phyloP scores from a whole-genome alignment of 2,888 invertebrate genomes.

The Hedychridium roseum region DNA sequence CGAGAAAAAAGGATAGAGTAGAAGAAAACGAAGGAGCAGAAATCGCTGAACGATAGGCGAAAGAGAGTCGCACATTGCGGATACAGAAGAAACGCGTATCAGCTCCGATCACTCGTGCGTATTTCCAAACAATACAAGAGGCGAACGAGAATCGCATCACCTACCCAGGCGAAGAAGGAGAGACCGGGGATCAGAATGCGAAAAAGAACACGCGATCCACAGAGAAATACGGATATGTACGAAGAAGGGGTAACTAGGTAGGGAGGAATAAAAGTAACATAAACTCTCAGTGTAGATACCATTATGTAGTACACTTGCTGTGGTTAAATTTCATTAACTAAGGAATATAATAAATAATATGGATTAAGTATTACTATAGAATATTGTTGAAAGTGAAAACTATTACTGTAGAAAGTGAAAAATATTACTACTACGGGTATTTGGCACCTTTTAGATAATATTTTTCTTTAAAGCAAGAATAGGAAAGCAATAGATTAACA shows the following conservation, averaged over 20 bases:
- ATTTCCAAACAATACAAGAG: conserved; percentile 61
- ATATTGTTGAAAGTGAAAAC: too few species aligned
- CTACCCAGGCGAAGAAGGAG: conserved; percentile 8
- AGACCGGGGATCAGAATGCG: conserved; percentile 6
- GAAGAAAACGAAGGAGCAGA: conserved; percentile 40
- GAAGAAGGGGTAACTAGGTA: conserved; percentile 2
- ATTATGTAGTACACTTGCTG: too few species aligned
- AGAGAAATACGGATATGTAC: conserved; percentile 4
- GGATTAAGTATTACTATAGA: too few species aligned
- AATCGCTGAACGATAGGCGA: conserved; percentile 26
- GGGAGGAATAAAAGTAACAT: conserved; percentile 2
- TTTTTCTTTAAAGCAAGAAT: too few species aligned
- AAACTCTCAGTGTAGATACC: too few species aligned
- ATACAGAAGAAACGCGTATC: conserved; percentile 27
- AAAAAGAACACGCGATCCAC: not conserved
- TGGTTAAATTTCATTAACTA: too few species aligned
- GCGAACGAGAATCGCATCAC: conserved; percentile 40
- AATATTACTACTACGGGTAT: too few species aligned
- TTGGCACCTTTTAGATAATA: too few species aligned
- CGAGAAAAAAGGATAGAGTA: conserved; percentile 14
- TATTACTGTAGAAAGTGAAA: too few species aligned
- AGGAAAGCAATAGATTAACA: too few species aligned
- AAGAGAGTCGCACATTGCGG: conserved; percentile 3
- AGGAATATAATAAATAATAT: too few species aligned
- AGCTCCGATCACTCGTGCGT: conserved; percentile 51